These are phyloP conservation scores for Polia nebulosa DNA, from an alignment of 2,888 invertebrate species.

Conservation along the genomic window DNA sequence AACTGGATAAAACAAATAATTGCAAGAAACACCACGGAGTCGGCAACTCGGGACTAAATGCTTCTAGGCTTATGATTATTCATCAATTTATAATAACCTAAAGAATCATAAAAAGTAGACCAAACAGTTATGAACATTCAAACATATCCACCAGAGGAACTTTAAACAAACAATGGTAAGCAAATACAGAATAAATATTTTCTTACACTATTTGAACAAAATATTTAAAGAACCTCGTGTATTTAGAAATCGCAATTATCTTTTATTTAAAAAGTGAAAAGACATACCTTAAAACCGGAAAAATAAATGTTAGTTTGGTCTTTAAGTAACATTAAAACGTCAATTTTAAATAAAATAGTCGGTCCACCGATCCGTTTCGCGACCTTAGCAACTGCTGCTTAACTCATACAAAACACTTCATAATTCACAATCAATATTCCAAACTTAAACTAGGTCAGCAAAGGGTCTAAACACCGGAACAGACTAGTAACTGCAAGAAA, in stretches of 20 bases:
- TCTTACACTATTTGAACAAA: constrained; percentile 33
- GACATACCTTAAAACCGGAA: neutral
- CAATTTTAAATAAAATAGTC: neutral
- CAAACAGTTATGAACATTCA: constrained; percentile 37
- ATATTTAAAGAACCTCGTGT: constrained; percentile 39
- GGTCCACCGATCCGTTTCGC: neutral
- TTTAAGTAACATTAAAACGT: neutral
- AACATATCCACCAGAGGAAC: constrained; percentile 1
- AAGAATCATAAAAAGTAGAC: neutral
- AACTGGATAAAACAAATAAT: neutral
- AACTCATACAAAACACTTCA: constrained; percentile 35
- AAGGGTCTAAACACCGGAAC: constrained; percentile 82
- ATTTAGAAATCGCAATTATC: constrained; percentile 25
- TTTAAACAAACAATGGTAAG: constrained; percentile 2
- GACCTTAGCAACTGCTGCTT: neutral
- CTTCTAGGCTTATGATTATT: neutral
- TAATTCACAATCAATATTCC: constrained; percentile 60
- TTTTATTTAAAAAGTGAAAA: constrained; percentile 29
- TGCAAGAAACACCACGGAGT: neutral
- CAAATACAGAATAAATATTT: constrained; percentile 32
- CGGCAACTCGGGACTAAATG: neutral
- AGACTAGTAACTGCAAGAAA: constrained; percentile 32
- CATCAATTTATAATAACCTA: neutral
- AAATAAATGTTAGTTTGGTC: neutral
- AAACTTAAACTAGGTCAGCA: constrained; percentile 66